Conservation (phyloP, 1,140 invertebrate genomes). For the Phthorimaea operculella region DNA sequence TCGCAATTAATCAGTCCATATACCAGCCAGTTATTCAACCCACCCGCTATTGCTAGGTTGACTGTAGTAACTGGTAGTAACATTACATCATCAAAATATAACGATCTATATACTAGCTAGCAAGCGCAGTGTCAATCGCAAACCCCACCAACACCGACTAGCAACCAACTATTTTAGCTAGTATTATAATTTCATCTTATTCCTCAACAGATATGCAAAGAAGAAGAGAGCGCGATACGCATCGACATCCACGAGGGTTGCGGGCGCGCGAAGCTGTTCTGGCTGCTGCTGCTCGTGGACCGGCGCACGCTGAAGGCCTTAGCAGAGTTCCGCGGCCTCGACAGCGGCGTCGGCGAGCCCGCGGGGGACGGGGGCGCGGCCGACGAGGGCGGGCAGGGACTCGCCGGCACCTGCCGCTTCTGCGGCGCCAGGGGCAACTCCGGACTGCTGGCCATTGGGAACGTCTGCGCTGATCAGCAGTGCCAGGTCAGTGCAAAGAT, state of each 20-base stretch:
- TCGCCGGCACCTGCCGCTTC: constrained; percentile 89
- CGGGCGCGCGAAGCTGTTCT: constrained; percentile 94
- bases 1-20: too few species aligned
- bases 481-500: constrained; percentile 80
- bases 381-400: constrained; percentile 37
- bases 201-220: constrained; percentile 82
- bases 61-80: too few species aligned
- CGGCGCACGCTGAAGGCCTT: constrained; percentile 92
- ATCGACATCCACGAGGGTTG: constrained; percentile 97
- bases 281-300: constrained; percentile 92
- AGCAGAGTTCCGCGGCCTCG: constrained; percentile 87
- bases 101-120: too few species aligned
- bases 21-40: too few species aligned
- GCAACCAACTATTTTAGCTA: too few species aligned
- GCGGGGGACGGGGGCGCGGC: constrained; percentile 11
- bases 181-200: too few species aligned
- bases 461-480: constrained; percentile 93
- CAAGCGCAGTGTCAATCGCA: too few species aligned
- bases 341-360: constrained; percentile 34
- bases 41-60: too few species aligned
- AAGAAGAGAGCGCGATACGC: constrained; percentile 93
- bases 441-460: constrained; percentile 89
- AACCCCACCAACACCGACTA: too few species aligned
- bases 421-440: constrained; percentile 88
- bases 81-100: too few species aligned